These are phyloP conservation scores for Agrochola macilenta DNA, from an alignment of 2,888 invertebrate species.

Conservation along the genomic window DNA sequence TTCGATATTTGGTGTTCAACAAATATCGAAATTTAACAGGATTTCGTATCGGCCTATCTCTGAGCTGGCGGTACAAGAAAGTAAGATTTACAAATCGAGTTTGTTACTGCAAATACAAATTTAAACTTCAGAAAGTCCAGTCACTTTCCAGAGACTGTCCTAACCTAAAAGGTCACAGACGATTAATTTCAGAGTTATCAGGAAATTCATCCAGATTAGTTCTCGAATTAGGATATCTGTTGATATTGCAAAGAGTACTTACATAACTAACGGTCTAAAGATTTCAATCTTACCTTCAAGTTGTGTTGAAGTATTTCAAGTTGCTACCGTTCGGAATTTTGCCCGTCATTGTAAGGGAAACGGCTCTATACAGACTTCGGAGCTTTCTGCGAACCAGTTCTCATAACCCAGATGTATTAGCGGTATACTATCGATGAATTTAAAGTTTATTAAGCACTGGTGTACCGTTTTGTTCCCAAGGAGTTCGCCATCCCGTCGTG, in stretches of 20 bases:
- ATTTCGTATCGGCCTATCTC: not conserved
- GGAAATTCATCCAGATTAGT: conserved; percentile 15
- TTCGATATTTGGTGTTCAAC: too few relatives aligned
- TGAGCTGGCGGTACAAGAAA: not conserved
- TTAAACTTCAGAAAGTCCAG: too few relatives aligned
- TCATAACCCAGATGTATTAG: conserved; percentile 62
- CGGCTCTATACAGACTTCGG: conserved; percentile 50
- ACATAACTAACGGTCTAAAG: conserved; percentile 28
- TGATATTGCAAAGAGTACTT: conserved; percentile 6
- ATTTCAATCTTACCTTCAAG: conserved; percentile 41
- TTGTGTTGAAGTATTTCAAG: conserved; percentile 41
- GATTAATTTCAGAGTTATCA: not conserved
- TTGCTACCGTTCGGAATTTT: conserved; percentile 58
- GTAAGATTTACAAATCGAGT: not conserved
- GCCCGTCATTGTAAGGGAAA: conserved; percentile 63
- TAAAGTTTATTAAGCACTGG: conserved; percentile 15
- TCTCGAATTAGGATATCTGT: conserved; percentile 18
- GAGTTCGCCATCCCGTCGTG: not conserved
- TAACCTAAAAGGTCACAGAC: not conserved
- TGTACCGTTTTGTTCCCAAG: not conserved
- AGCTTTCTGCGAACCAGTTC: conserved; percentile 63
- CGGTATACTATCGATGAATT: conserved; percentile 48
- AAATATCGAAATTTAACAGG: too few relatives aligned
- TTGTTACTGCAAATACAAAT: not conserved
- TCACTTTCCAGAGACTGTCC: not conserved